These are phyloP conservation scores for Apaloderma vittatum DNA, from an alignment of 2,113 vertebrate species.

Conservation along the genomic window DNA sequence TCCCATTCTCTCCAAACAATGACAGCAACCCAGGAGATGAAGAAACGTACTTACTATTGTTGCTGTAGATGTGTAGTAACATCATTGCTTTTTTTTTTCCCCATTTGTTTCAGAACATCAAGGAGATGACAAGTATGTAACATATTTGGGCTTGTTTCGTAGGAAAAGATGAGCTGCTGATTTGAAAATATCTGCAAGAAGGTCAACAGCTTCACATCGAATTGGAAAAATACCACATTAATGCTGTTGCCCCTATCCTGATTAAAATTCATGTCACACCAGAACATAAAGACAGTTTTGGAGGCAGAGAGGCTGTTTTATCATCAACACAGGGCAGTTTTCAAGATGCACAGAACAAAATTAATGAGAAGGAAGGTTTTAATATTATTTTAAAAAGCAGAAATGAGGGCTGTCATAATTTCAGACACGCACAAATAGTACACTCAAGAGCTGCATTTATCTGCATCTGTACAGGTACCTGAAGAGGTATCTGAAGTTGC, in stretches of 20 bases:
- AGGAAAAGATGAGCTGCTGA: background rate
- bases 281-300: background rate
- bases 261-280: background rate
- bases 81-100: background rate
- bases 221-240: background rate
- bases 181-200: background rate
- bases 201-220: background rate
- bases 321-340: background rate
- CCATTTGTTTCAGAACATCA: background rate
- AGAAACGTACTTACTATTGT: background rate
- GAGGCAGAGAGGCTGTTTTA: background rate
- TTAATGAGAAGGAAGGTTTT: background rate
- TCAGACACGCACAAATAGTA: background rate
- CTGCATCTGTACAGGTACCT: background rate
- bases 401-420: background rate
- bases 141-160: background rate
- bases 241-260: background rate
- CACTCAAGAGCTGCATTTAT: background rate
- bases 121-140: background rate
- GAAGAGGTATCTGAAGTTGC: background rate
- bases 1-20: background rate
- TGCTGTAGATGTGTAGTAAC: background rate
- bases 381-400: background rate
- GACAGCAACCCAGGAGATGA: background rate
- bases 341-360: background rate